Evolutionary conservation across 2,797 vertebrate species (phyloP).

Genomic region (Fistularia commersonii): DNA sequence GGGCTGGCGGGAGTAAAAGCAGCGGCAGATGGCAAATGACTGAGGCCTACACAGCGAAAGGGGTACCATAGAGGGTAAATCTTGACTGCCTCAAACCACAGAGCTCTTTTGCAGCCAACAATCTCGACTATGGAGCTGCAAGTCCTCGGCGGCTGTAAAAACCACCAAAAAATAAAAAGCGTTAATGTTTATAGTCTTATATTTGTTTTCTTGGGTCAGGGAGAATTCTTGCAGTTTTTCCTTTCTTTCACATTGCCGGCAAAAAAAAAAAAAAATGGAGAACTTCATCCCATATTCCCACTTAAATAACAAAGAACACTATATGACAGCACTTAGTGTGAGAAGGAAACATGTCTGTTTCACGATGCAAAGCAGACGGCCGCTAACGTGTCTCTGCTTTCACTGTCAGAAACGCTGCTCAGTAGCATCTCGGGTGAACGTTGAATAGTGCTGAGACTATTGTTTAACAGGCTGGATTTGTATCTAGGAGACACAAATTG

Average conservation of each 20-base stretch:
- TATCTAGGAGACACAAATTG: conserved; percentile 48
- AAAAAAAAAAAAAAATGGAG: too few relatives aligned
- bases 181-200: too few relatives aligned
- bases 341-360: too few relatives aligned
- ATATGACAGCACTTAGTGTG: too few relatives aligned
- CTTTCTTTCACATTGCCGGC: too few relatives aligned
- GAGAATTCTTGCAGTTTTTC: too few relatives aligned
- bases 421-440: too few relatives aligned
- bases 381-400: conserved; percentile 9
- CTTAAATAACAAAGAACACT: too few relatives aligned
- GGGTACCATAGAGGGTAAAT: conserved; percentile 67
- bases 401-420: conserved; percentile 3
- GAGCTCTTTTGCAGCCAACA: conserved; percentile 9
- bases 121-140: neutral
- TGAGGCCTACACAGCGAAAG: conserved; percentile 71
- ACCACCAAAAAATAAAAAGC: too few relatives aligned
- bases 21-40: conserved; percentile 79
- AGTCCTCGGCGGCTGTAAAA: too few relatives aligned
- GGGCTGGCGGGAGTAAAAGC: conserved; percentile 79
- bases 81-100: conserved; percentile 49
- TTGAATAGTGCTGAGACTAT: neutral
- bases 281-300: too few relatives aligned
- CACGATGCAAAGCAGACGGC: conserved; percentile 4
- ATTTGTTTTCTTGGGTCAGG: too few relatives aligned
- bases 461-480: conserved; percentile 9